These are phyloP conservation scores for Pegea sp. DNA, from an alignment of 23 tunicate genomes.

Conservation along the genomic window DNA sequence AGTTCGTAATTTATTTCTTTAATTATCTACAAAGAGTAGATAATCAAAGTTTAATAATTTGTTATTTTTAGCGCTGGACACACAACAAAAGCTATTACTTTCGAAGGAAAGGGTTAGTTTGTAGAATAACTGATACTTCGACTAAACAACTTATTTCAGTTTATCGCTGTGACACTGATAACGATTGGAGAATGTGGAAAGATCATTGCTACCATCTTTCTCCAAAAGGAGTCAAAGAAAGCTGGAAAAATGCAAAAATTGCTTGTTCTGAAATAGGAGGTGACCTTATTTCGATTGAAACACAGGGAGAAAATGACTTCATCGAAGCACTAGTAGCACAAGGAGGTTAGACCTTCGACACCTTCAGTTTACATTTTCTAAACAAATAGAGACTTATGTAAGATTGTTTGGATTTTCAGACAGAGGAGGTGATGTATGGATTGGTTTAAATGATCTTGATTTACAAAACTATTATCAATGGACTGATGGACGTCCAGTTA, in stretches of 20 bases:
- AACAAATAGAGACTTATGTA: background rate
- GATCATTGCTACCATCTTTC: constrained; percentile 74
- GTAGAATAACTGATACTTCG: background rate
- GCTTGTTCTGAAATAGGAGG: constrained; percentile 48
- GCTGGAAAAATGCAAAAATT: constrained; percentile 67
- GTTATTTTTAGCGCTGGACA: background rate
- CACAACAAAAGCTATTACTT: background rate
- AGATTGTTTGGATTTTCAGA: constrained; percentile 6
- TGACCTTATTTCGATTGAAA: constrained; percentile 34
- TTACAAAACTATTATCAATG: constrained; percentile 48
- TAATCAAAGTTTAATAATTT: too few species aligned
- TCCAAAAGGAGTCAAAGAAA: constrained; percentile 15
- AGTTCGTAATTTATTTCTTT: constrained; percentile 7
- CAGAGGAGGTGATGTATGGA: constrained; percentile 57
- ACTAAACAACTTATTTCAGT: too few species aligned
- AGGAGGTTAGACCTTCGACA: constrained; percentile 11
- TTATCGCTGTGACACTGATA: constrained; percentile 28
- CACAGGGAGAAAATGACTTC: constrained; percentile 53
- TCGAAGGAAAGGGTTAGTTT: constrained; percentile 1
- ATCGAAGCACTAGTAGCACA: constrained; percentile 7
- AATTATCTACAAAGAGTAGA: too few species aligned
- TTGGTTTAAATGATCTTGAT: constrained; percentile 62
- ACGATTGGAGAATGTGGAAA: constrained; percentile 59
- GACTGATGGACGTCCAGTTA: constrained; percentile 46
- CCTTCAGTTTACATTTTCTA: background rate